These are phyloP conservation scores for Butorides virescens DNA, from an alignment of 2,113 vertebrate species.

Conservation along the genomic window DNA sequence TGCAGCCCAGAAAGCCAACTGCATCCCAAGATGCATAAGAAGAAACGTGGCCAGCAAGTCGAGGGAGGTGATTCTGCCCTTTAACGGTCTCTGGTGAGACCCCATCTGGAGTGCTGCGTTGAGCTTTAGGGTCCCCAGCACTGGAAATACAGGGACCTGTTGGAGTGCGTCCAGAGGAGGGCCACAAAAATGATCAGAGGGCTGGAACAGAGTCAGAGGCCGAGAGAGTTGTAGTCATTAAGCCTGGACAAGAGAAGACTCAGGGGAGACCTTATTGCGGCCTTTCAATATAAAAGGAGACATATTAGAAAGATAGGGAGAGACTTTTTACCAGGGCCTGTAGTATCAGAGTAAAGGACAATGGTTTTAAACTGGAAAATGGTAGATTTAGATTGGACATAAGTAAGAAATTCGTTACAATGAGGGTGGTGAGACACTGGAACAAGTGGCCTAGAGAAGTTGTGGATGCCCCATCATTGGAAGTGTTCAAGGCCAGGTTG, in stretches of 20 bases:
- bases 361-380: background rate
- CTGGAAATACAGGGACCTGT: background rate
- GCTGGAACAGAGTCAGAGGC: background rate
- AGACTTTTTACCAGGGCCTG: background rate
- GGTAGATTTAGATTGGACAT: background rate
- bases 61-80: background rate
- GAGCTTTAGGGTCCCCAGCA: background rate
- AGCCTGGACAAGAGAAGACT: background rate
- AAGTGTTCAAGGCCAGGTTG: background rate
- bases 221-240: background rate
- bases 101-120: background rate
- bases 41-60: background rate
- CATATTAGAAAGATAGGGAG: background rate
- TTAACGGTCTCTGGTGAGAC: background rate
- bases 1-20: background rate
- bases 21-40: background rate
- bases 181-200: background rate
- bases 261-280: background rate
- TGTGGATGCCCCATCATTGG: background rate
- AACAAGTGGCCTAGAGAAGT: background rate
- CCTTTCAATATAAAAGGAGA: background rate
- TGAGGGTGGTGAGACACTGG: background rate
- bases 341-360: background rate
- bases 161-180: background rate
- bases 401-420: background rate